Conservation (phyloP, 2,888 invertebrate genomes). For the Agrotis puta region DNA sequence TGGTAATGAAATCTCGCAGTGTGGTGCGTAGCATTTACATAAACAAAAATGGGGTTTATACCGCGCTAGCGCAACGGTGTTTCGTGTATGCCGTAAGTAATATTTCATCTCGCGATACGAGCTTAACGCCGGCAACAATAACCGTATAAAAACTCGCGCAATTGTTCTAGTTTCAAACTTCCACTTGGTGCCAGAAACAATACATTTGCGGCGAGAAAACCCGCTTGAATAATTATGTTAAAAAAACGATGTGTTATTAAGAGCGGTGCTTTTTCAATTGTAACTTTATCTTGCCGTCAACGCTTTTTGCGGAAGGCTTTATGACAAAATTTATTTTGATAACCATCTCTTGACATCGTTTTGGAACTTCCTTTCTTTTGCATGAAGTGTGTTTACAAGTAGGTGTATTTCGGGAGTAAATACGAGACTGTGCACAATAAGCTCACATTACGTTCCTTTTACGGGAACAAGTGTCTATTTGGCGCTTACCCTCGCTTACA, state of each 20-base stretch:
- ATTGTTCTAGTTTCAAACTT: conserved; percentile 63
- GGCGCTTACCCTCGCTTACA: conserved; percentile 66
- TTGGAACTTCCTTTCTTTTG: conserved; percentile 33
- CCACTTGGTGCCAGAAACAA: conserved; percentile 53
- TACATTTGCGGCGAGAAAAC: conserved; percentile 46
- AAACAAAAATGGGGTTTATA: conserved; percentile 56
- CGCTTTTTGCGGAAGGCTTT: conserved; percentile 53
- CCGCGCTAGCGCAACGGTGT: conserved; percentile 30
- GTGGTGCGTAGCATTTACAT: conserved; percentile 60
- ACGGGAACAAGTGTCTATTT: conserved; percentile 65
- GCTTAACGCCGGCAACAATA: conserved; percentile 58
- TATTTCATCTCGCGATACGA: conserved; percentile 60
- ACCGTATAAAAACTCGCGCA: conserved; percentile 59
- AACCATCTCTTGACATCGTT: conserved; percentile 49
- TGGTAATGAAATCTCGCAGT: conserved; percentile 61
- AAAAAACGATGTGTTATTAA: conserved; percentile 46
- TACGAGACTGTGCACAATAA: conserved; percentile 54
- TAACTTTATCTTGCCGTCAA: conserved; percentile 55
- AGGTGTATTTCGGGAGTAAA: conserved; percentile 44
- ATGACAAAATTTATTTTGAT: conserved; percentile 62
- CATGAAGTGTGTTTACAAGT: conserved; percentile 28
- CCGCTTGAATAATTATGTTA: conserved; percentile 46
- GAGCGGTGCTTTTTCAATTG: conserved; percentile 56
- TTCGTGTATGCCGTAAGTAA: conserved; percentile 42
- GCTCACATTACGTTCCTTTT: conserved; percentile 57